Evolutionary conservation across 2,888 invertebrate genomes (phyloP).

Genomic region (Diadromus collaris): DNA sequence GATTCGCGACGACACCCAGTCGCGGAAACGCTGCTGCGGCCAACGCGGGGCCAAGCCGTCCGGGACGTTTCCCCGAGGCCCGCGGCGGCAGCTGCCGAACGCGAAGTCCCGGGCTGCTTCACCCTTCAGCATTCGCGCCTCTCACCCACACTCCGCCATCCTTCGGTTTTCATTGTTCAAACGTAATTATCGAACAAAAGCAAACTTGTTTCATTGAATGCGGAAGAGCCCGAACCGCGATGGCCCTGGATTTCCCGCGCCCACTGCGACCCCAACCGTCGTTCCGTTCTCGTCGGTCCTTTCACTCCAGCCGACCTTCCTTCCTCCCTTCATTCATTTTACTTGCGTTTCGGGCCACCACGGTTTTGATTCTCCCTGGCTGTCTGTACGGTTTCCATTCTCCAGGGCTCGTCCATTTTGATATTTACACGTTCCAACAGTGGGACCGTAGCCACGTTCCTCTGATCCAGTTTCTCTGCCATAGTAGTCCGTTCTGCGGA

Average conservation of each 20-base stretch:
- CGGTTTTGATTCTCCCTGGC: constrained; percentile 13
- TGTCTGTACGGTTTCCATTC: constrained; percentile 10
- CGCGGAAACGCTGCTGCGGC: constrained; percentile 27
- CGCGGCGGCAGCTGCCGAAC: constrained; percentile 52
- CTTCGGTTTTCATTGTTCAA: constrained; percentile 72
- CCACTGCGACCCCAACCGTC: not conserved
- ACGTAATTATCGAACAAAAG: constrained; percentile 77
- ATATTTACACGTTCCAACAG: constrained; percentile 34
- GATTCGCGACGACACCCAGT: constrained; percentile 63
- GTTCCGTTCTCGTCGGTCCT: constrained; percentile 36
- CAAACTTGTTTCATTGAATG: constrained; percentile 78
- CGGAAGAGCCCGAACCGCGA: constrained; percentile 40
- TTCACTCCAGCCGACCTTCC: constrained; percentile 39
- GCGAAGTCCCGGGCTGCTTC: constrained; percentile 38
- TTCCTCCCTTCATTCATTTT: constrained; percentile 35
- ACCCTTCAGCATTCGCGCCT: constrained; percentile 2
- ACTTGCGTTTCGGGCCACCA: constrained; percentile 1
- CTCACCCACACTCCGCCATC: not conserved
- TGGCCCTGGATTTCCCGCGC: constrained; percentile 29
- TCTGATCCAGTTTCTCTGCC: constrained; percentile 25
- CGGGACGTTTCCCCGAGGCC: constrained; percentile 42
- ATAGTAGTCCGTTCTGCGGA: not conserved
- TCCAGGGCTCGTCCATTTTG: constrained; percentile 4
- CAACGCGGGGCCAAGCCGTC: constrained; percentile 31
- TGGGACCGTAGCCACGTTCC: constrained; percentile 1